These are phyloP conservation scores for Ernsta delagoae DNA, from an alignment of 2,888 invertebrate species.

Conservation along the genomic window DNA sequence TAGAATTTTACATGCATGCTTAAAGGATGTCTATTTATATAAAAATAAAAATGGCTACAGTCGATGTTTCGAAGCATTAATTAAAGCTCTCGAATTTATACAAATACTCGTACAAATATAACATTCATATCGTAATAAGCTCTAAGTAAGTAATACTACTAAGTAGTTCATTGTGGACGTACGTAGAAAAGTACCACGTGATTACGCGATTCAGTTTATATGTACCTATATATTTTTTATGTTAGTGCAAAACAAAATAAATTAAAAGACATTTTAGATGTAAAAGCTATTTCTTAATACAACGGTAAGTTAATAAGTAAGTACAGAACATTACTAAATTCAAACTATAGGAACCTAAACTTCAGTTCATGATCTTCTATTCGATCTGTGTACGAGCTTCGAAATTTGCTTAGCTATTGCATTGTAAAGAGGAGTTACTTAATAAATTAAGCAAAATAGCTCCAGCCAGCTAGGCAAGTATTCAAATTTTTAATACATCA, in stretches of 20 bases:
- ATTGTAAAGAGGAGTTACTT: background rate
- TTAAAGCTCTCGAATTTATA: constrained; percentile 70
- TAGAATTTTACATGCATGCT: background rate
- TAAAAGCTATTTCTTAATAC: constrained; percentile 53
- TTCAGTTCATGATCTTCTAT: constrained; percentile 75
- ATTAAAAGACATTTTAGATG: constrained; percentile 47
- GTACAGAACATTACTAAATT: constrained; percentile 62
- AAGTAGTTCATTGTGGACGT: constrained; percentile 11
- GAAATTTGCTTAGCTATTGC: constrained; percentile 7
- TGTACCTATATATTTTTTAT: background rate
- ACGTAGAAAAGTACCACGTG: constrained; percentile 1
- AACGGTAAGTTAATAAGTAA: constrained; percentile 49
- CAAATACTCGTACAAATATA: background rate
- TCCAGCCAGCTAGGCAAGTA: background rate
- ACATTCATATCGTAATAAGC: constrained; percentile 6
- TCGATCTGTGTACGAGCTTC: constrained; percentile 45
- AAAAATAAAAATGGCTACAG: constrained; percentile 54
- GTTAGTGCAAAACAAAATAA: constrained; percentile 21
- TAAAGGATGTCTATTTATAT: background rate
- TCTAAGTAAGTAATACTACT: constrained; percentile 23
- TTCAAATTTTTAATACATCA: background rate
- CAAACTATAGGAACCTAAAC: constrained; percentile 78
- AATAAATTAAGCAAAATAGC: constrained; percentile 10
- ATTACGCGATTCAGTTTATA: constrained; percentile 32
- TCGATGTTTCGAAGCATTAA: constrained; percentile 64